Conservation (phyloP, 2,888 invertebrate genomes). For the Metopia argyrocephala region DNA sequence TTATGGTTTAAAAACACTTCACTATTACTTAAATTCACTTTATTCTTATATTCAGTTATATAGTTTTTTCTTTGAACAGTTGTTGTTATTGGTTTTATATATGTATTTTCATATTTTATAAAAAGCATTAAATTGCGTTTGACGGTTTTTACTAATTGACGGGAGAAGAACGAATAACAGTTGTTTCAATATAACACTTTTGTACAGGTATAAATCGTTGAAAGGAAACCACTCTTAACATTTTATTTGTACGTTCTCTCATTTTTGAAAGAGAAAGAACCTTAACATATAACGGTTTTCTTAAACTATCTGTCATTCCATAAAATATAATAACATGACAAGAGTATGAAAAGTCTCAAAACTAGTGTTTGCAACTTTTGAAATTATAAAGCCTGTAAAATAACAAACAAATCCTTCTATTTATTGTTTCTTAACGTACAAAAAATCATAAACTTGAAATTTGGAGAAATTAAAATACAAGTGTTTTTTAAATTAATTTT, state of each 20-base stretch:
- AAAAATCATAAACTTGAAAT: too few species aligned
- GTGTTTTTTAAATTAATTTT: too few species aligned
- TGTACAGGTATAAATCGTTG: slow-evolving; percentile 33
- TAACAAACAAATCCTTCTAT: neutral
- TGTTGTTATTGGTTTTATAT: slow-evolving; percentile 65
- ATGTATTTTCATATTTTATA: slow-evolving; percentile 13
- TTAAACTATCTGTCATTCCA: slow-evolving; percentile 36
- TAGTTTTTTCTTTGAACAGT: slow-evolving; percentile 33
- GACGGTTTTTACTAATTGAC: slow-evolving; percentile 74
- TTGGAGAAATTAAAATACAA: too few species aligned
- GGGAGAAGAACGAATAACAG: slow-evolving; percentile 71
- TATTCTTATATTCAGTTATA: slow-evolving; percentile 2
- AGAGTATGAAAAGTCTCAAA: neutral
- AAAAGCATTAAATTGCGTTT: slow-evolving; percentile 63
- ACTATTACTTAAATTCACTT: slow-evolving; percentile 49
- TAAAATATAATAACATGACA: neutral
- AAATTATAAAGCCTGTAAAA: neutral
- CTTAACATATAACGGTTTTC: slow-evolving; percentile 44
- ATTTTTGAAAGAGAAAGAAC: neutral
- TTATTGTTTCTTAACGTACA: too few species aligned
- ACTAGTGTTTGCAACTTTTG: neutral
- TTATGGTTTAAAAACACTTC: slow-evolving; percentile 68
- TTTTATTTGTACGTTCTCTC: neutral
- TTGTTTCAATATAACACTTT: slow-evolving; percentile 46
- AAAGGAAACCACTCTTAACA: neutral